A percentile compares a stretch with the other conserved stretches of the same genome.
phyloP scores from a whole-genome alignment of 2,113 vertebrate species.

The Hipposideros armiger region DNA sequence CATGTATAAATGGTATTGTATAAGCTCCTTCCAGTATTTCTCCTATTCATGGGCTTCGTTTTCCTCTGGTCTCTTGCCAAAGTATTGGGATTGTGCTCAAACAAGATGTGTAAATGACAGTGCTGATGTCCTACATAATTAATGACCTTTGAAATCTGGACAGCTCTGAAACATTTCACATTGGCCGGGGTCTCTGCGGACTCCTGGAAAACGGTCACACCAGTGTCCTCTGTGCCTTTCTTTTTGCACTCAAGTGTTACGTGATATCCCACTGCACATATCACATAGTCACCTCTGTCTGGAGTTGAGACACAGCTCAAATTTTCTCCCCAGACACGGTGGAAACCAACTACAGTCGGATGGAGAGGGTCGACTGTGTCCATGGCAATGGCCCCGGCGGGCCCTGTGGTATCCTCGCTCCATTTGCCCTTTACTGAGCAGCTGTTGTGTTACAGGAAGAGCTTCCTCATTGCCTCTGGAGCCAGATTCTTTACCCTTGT shows the following conservation, averaged over 20 bases:
- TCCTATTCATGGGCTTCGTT: neutral
- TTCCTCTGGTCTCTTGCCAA: neutral
- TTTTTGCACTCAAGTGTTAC: neutral
- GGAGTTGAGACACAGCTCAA: neutral
- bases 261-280: neutral
- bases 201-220: neutral
- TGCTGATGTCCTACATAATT: neutral
- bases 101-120: neutral
- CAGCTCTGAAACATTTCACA: neutral
- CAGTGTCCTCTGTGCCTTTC: neutral
- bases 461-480: neutral
- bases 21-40: neutral
- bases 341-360: neutral
- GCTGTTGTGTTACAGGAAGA: neutral
- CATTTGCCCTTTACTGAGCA: neutral
- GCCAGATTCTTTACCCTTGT: neutral
- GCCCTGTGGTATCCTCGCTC: neutral
- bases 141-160: constrained; percentile 21
- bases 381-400: neutral
- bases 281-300: neutral
- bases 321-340: constrained; percentile 22
- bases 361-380: rapidly evolving
- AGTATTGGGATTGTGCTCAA: constrained; percentile 16
- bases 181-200: neutral
- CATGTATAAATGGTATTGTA: neutral